Conservation (phyloP, 1,140 invertebrate species). For the Penaeus chinensis region DNA sequence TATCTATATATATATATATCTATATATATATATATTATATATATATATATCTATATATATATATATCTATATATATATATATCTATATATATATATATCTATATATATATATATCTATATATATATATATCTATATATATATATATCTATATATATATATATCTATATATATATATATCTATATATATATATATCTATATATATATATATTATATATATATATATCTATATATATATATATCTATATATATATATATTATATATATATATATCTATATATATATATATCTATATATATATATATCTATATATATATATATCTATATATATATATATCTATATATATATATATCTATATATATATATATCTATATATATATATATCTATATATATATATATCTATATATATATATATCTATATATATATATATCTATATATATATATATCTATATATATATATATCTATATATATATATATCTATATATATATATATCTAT, state of each 20-base stretch:
- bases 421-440: conserved; percentile 17
- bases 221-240: too few relatives aligned
- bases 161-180: neutral
- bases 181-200: conserved; percentile 4
- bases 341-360: too few relatives aligned
- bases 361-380: too few relatives aligned
- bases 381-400: too few relatives aligned
- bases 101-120: neutral
- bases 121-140: conserved; percentile 5
- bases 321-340: too few relatives aligned
- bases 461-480: neutral
- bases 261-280: neutral
- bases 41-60: conserved; percentile 4
- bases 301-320: conserved; percentile 18
- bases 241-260: too few relatives aligned
- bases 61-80: conserved; percentile 4
- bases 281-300: conserved; percentile 12
- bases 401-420: neutral
- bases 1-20: neutral
- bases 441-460: neutral
- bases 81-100: neutral
- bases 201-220: conserved; percentile 1
- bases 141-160: neutral
- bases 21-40: neutral
- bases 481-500: neutral